Base-by-base conservation (phyloP, 2,888 invertebrate species). In the Rhagium mordax region DNA sequence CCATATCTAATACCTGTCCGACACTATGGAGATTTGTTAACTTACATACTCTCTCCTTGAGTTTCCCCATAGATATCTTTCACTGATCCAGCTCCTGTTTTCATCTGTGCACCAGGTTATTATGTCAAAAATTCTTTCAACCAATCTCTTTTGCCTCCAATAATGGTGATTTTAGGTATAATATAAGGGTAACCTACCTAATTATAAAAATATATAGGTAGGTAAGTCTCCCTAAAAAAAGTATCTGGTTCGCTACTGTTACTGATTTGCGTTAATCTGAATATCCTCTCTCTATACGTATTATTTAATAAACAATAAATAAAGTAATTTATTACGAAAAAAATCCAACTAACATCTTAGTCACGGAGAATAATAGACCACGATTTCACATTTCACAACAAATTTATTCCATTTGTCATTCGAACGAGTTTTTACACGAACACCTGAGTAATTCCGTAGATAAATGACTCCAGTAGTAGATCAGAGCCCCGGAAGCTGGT, bases 401-500 rank as follows among this genome's bases (percentile, higher is more conserved):
- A 47, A 61, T 61, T 61, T 47, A 47, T 47, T 60, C 29, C 8
- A 18, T 33, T 60, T 24, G 59, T 16, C 59, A 59, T 59, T 4
- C 5, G 59, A 60, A 29, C 59, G 10, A 33, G 33, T 60, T 60
- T 60, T 60, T 60, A 60, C 18, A 15, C 59, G 18, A 18, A 33
- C 59, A 60, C 59, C 59, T 41, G 59, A 60, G 29, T 41, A 60
- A 60, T 60, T 41, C 59, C 7, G 51, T 20, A 51, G 18, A 20
- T 51, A 51, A 51, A 51, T 20, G 51, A 20, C 18, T 51, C 6
- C 27, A 41, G 59, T 66, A 49, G 49, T 61, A 61, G 41, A 68
- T 68, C 61, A 61, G 41, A 47, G 61, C 72, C 68, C 70, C 74
- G 77, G 77, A 75, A 77, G 74, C 72, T 60, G 51, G 59, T 74